These are phyloP conservation scores for Cataglyphis rosenhaueri DNA, from an alignment of 2,888 invertebrate species.

Conservation along the genomic window DNA sequence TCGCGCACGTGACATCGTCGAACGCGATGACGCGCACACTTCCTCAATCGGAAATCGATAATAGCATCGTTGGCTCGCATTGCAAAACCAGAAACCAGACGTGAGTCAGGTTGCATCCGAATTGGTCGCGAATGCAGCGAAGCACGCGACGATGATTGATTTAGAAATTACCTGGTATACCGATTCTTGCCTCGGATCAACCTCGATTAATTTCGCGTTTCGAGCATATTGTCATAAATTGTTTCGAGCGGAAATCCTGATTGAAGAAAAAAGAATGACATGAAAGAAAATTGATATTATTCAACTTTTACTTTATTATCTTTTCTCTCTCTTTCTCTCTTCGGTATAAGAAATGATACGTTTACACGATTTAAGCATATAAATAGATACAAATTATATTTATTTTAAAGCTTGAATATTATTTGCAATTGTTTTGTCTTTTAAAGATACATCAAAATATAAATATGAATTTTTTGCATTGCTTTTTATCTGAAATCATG, in stretches of 20 bases:
- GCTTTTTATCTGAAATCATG: not conserved
- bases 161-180: not conserved
- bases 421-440: constrained; percentile 2
- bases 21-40: not conserved
- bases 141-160: not conserved
- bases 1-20: not conserved
- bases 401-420: not conserved
- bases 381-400: not conserved
- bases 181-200: not conserved
- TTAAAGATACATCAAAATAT: not conserved
- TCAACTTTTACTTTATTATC: not conserved
- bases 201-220: not conserved
- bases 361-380: not conserved
- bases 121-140: not conserved
- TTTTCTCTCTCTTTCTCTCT: not conserved
- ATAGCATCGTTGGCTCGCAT: not conserved
- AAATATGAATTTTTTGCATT: not conserved
- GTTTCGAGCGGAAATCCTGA: not conserved
- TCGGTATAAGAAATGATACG: not conserved
- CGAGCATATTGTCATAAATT: not conserved
- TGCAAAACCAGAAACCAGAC: not conserved
- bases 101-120: not conserved
- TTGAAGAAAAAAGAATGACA: not conserved
- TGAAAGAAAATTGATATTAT: not conserved
- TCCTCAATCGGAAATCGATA: not conserved